Base-by-base conservation (phyloP, 2,888 invertebrate genomes). In the Diloba caeruleocephala region DNA sequence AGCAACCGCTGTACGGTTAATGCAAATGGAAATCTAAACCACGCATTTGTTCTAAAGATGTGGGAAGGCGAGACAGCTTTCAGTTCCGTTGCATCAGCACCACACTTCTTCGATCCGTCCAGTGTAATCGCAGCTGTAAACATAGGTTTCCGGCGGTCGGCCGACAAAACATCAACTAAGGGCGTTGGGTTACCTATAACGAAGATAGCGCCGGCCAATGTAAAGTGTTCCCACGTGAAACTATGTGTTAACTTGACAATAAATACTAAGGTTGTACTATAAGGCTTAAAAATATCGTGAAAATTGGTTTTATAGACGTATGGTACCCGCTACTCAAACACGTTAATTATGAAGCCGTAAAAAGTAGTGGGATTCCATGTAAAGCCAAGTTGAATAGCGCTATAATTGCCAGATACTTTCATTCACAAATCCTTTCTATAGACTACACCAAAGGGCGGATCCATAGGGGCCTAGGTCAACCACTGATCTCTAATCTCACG, bases 171-270 rank as follows among this genome's bases (percentile, higher is more conserved):
- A 75, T 67, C 68, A 53, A 71, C 67, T 72, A 56, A 69, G 48
- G 38, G 78, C 46, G 56, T 81, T 78, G 50, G 54, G 67, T 81
- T 79, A 79, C 81, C 65, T 64, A 56, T 49, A 56, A 71, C 65
- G 57, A 45, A 48, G 72, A 76, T 69, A 75, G 65, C 53, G 68
- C 45, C 62, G 59, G 66, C 58, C 56, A 63, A 71, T 56, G 54
- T 46, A 34, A 54, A 31, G 52, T 52, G 62, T 78, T 81, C 81
- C 78, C 81, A 81, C 69, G 81, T 78, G 81, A 81, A 80, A 74
- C 43, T 48, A 39, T 37, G 14, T 15, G 52, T 38, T 42, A 37
- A 50, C 42, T 46, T 15, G 29, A 32, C 42, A 21, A 42, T 21
- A 21, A 41, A 37, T 46, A 37, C 13, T 15, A 45, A 15, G 25